Percentiles rank a stretch among this genome's conserved stretches.
Conservation (phyloP, 64 coral and sea anemone species). For the Acropora tenuis region DNA sequence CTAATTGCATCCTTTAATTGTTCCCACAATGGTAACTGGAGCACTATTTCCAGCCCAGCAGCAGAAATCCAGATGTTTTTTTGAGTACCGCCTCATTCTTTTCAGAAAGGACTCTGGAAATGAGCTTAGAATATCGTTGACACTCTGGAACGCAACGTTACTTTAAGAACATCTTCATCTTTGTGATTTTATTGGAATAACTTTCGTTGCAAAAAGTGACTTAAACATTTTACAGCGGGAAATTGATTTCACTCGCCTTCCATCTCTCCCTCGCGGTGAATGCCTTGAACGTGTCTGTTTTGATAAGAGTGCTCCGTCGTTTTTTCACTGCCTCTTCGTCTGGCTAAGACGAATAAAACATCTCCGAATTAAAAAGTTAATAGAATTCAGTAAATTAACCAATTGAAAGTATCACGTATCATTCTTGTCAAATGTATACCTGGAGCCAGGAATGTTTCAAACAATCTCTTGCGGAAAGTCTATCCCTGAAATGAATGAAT, state of each 20-base stretch:
- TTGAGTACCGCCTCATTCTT: too few relatives aligned
- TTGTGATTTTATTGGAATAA: too few relatives aligned
- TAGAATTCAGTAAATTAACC: not conserved
- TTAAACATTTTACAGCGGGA: not conserved
- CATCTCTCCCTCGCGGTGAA: constrained; percentile 82
- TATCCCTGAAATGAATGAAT: not conserved
- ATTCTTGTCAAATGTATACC: not conserved
- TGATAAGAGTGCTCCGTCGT: constrained; percentile 56
- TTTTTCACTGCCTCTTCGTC: not conserved
- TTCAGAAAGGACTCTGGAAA: too few relatives aligned
- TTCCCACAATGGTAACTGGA: too few relatives aligned
- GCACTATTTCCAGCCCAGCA: too few relatives aligned
- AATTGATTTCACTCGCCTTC: constrained; percentile 43
- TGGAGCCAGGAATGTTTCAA: not conserved
- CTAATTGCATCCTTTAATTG: too few relatives aligned
- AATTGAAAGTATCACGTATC: too few relatives aligned
- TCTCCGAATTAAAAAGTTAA: not conserved
- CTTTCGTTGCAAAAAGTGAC: not conserved
- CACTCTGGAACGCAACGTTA: too few relatives aligned
- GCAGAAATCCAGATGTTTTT: too few relatives aligned
- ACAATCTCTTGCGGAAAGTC: not conserved
- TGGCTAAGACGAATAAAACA: not conserved
- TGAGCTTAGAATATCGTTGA: too few relatives aligned
- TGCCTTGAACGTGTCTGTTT: constrained; percentile 66
- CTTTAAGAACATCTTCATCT: too few relatives aligned